These are phyloP conservation scores for Ochotona princeps DNA, from an alignment of 2,113 vertebrate species.

Conservation along the genomic window DNA sequence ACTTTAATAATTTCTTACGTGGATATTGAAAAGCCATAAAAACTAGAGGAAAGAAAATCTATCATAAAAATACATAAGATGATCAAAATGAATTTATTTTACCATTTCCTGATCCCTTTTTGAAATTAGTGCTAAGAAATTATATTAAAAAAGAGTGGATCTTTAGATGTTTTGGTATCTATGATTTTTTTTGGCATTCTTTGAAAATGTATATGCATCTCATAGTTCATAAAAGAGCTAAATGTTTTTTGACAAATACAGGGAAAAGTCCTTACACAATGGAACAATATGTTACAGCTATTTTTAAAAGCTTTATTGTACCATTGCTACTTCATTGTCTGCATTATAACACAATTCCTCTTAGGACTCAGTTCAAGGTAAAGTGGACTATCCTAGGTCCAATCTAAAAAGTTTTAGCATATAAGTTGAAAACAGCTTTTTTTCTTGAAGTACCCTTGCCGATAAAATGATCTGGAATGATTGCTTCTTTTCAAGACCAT, in stretches of 20 bases:
- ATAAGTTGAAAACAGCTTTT: background rate
- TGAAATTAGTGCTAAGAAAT: constrained; percentile 42
- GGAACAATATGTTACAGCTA: constrained; percentile 76
- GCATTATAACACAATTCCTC: constrained; percentile 53
- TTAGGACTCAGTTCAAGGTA: constrained; percentile 57
- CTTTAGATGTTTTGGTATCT: constrained; percentile 26
- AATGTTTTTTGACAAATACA: constrained; percentile 56
- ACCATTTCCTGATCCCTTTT: constrained; percentile 21
- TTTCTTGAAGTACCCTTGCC: background rate
- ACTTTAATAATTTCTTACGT: constrained; percentile 1
- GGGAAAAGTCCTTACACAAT: constrained; percentile 74
- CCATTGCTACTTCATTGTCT: constrained; percentile 63
- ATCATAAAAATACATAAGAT: background rate
- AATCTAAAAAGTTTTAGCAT: background rate
- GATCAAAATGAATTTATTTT: constrained; percentile 26
- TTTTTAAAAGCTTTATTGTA: constrained; percentile 76
- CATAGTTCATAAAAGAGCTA: constrained; percentile 48
- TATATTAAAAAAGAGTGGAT: background rate
- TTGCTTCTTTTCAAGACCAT: background rate
- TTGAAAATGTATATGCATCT: constrained; percentile 34
- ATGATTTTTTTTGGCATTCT: constrained; percentile 18
- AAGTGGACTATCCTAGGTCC: background rate
- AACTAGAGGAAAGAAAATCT: background rate
- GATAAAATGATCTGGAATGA: background rate
- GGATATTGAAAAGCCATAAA: background rate